Percentiles rank a stretch among this genome's conserved stretches.
These are phyloP conservation scores for Bombus balteatus DNA, from an alignment of 1,140 invertebrate species.

Conservation along the genomic window DNA sequence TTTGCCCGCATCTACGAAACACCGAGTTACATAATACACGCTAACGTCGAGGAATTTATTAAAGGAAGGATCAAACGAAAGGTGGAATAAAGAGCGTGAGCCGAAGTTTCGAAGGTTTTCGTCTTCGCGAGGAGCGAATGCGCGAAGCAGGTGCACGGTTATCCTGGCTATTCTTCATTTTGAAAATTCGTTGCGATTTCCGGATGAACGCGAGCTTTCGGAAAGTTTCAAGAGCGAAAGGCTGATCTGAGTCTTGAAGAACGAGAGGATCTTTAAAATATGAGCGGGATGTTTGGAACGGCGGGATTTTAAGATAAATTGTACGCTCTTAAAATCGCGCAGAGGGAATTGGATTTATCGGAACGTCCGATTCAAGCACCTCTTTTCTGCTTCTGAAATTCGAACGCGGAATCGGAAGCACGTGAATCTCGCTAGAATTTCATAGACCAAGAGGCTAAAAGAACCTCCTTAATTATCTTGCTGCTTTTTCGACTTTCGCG, in stretches of 20 bases:
- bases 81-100: neutral
- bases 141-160: neutral
- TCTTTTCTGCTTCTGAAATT: too few species aligned
- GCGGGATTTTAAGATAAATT: neutral
- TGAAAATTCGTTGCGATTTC: neutral
- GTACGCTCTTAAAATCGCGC: neutral
- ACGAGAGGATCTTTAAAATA: neutral
- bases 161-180: neutral
- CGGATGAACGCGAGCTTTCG: neutral
- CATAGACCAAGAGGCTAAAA: neutral
- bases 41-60: neutral
- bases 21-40: neutral
- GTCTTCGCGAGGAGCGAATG: neutral
- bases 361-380: neutral
- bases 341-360: neutral
- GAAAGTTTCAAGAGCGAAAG: neutral
- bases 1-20: neutral
- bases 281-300: neutral
- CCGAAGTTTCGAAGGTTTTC: neutral
- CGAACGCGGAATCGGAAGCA: neutral
- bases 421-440: neutral
- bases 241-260: neutral
- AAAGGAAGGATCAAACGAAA: neutral
- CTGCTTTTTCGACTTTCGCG: too few species aligned
- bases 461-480: neutral